Base-by-base conservation (phyloP, 1,140 invertebrate genomes). In the Globodera rostochiensis region DNA sequence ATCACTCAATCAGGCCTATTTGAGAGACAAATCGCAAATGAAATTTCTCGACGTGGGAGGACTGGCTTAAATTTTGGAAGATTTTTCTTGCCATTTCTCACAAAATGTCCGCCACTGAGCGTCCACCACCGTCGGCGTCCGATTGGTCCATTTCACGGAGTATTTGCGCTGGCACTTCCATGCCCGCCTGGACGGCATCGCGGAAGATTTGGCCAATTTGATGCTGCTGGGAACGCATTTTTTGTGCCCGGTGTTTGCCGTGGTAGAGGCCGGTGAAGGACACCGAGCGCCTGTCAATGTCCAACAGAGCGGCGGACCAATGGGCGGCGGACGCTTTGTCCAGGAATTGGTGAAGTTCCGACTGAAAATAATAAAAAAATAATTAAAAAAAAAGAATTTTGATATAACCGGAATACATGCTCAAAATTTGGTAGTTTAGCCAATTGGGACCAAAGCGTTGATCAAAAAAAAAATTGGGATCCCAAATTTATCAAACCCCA, bases 131-230 rank as follows among this genome's bases (percentile, higher is more conserved):
- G 15, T 9, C 47, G 21, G 9, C 4, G 49, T 64, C 25, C 70
- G 19, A 53, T 66, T 70, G n/a, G 36, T 69, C 49, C 8, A 78
- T 36, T 21, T 57, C 76, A 5, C 36, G 25, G 8, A 78, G 70
- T 15, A 78, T 15, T 25, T 25, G 25, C 11, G 6, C 8, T n/a
- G 77, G 77, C n/a, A 81, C 57, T 57, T 81, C 49, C 7, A 70
- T 46, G 4, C 57, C 73, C 60, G 53, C 46, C 21, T 78, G 25
- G 49, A 49, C 70, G 19, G 80, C 81, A n/a, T 83, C 82, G 8
- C 45, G 47, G 3, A 84, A 66, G 45, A 84, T 85, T 57, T 84
- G 76, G 70, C 84, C 67, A 45, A 83, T 57, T 77, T 84, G 73
- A 15, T 69, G 70, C 57, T 53, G 67, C 50, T 84, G 82, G 47